These are phyloP conservation scores for Drosophila willistoni DNA, from an alignment of 1,140 invertebrate genomes.

Conservation along the genomic window DNA sequence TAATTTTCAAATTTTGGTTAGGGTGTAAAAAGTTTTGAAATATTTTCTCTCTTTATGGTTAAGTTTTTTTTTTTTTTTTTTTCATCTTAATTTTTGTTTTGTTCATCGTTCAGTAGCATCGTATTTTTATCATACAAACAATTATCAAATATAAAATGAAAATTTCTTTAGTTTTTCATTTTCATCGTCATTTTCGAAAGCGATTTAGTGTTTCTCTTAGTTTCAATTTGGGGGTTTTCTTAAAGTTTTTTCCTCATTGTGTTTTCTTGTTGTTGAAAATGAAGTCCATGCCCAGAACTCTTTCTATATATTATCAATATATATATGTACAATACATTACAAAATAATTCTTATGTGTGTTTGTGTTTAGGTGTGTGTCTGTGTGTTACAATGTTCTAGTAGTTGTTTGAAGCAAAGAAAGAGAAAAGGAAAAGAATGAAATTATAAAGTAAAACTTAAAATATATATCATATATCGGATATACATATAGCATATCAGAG, in stretches of 20 bases:
- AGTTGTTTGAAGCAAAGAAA: neutral
- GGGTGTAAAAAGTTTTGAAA: conserved; percentile 71
- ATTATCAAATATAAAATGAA: conserved; percentile 44
- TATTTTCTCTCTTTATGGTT: conserved; percentile 17
- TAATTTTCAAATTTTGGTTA: conserved; percentile 52
- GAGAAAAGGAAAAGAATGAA: neutral
- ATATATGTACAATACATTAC: conserved; percentile 68
- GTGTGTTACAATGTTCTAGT: conserved; percentile 7
- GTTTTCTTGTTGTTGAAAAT: conserved; percentile 13
- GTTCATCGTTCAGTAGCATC: conserved; percentile 42
- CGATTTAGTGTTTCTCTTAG: conserved; percentile 27
- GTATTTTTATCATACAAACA: conserved; percentile 36
- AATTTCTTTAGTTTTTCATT: conserved; percentile 26
- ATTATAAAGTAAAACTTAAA: neutral
- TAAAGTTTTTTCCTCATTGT: neutral
- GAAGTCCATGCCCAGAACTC: conserved; percentile 3
- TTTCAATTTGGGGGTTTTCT: neutral
- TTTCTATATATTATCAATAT: conserved; percentile 20
- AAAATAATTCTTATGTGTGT: conserved; percentile 48
- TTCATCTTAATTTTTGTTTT: neutral
- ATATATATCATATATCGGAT: conserved; percentile 19
- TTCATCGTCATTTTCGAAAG: conserved; percentile 19
- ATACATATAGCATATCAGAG: neutral
- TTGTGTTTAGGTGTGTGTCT: conserved; percentile 22
- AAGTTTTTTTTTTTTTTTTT: conserved; percentile 20